Base-by-base conservation (phyloP, 2,113 vertebrate species). In the Rostratula benghalensis region DNA sequence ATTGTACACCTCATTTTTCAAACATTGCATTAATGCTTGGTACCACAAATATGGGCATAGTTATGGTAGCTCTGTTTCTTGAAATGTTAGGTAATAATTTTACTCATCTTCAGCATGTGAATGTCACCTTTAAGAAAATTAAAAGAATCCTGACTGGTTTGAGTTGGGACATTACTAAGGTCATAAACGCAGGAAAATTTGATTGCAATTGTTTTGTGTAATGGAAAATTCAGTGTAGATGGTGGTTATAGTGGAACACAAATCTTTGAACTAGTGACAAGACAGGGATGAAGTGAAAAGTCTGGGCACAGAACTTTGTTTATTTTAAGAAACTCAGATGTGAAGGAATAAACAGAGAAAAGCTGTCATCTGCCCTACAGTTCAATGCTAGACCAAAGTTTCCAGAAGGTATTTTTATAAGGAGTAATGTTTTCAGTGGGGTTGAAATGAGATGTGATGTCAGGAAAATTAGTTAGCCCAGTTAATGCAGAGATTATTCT, bases 171-270 rank as follows among this genome's bases (percentile, higher is more conserved):
- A 20, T 93, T 68, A 51, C 19, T 67, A 39, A 63, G 43, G 79
- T 37, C 16, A 87, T 59, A 96, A 87, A 61, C 3, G 3, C 3
- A 25, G 64, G 37, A n/a, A 84, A 59, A 95, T 50, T 18, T 24
- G 31, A 77, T 79, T 82, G 41, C 68, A 75, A 50, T 94, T 90
- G 73, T 94, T 93, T 89, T 9, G 79, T 19, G 56, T 92, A 75
- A 84, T 81, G 73, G 89, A 82, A 94, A 46, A 81, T 63, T 89
- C 45, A 78, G 19, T 10, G 4, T 67, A 83, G 57, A 64, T 33
- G 41, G 30, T 73, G 92, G 46, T 79, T 83, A 43, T 64, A 54
- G 56, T 76, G 60, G 31, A 95, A 84, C 68, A 63, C 21, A 28
- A 56, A 50, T 64, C 45, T 91, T 46, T 33, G n/a, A 87, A 67